A percentile compares a stretch with the other conserved stretches of the same genome.
These are phyloP conservation scores for Butorides virescens DNA, from an alignment of 2,113 vertebrate species.

Conservation along the genomic window DNA sequence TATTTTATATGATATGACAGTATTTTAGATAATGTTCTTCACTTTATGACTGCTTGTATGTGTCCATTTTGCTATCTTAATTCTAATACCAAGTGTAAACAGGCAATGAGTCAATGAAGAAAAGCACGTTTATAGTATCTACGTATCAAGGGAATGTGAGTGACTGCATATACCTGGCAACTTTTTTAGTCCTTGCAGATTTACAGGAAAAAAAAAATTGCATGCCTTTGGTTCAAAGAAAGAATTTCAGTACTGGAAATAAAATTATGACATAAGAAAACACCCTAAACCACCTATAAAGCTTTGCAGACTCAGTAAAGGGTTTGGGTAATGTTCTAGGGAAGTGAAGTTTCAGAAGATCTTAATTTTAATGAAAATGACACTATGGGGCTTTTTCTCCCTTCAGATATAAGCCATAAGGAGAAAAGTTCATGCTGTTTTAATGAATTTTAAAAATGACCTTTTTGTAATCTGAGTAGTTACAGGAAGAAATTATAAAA, in stretches of 20 bases:
- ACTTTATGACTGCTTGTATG: neutral
- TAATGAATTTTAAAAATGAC: conserved; percentile 1
- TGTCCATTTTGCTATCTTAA: neutral
- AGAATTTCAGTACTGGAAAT: neutral
- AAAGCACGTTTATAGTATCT: neutral
- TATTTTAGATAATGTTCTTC: neutral
- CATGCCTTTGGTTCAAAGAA: neutral
- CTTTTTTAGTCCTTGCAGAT: neutral
- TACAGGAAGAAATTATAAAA: neutral
- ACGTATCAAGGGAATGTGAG: neutral
- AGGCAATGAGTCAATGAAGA: neutral
- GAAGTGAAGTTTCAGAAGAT: neutral
- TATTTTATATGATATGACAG: neutral
- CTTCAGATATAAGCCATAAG: neutral
- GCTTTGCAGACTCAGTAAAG: neutral
- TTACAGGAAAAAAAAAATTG: neutral
- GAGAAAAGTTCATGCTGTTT: neutral
- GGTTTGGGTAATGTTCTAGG: neutral
- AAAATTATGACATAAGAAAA: neutral
- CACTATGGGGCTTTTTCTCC: neutral
- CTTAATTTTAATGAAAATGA: neutral
- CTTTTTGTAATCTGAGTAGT: neutral
- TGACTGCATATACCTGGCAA: neutral
- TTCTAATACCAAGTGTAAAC: neutral
- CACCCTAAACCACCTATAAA: neutral